phyloP scores from a whole-genome alignment of 2,888 invertebrate genomes.

The Trichogramma evanescens region DNA sequence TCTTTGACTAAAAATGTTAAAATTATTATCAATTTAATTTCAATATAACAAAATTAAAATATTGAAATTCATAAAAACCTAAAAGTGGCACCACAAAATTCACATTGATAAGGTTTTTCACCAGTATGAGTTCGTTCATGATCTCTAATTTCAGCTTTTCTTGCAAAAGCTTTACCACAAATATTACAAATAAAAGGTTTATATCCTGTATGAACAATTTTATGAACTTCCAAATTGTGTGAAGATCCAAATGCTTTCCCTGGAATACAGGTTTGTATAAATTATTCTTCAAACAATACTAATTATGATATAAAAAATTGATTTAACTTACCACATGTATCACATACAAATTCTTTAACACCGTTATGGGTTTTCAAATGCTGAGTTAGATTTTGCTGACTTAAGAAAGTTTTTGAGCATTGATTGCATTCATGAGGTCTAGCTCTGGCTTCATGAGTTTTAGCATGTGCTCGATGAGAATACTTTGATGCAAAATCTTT shows the following conservation, averaged over 20 bases:
- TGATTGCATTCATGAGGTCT: conserved; percentile 62
- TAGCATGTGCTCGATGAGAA: conserved; percentile 67
- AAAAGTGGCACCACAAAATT: conserved; percentile 70
- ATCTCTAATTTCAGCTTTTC: conserved; percentile 71
- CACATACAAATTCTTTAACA: conserved; percentile 63
- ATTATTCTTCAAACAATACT: not conserved
- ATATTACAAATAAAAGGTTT: conserved; percentile 64
- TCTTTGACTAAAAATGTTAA: conserved; percentile 55
- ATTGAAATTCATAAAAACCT: conserved; percentile 31
- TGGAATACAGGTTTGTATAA: conserved; percentile 32
- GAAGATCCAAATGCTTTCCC: conserved; percentile 71
- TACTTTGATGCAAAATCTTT: conserved; percentile 76
- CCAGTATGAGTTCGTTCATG: conserved; percentile 77
- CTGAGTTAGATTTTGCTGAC: conserved; percentile 68
- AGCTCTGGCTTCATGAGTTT: conserved; percentile 64
- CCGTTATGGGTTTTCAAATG: conserved; percentile 70
- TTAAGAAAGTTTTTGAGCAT: conserved; percentile 68
- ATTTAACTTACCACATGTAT: conserved; percentile 55
- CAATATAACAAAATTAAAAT: not conserved
- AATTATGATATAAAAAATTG: not conserved
- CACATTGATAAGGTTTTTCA: conserved; percentile 72
- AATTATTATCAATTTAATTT: not conserved
- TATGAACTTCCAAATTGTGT: conserved; percentile 71
- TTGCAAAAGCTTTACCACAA: conserved; percentile 69
- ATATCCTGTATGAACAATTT: conserved; percentile 69